Evolutionary conservation across 2,797 vertebrate genomes (phyloP), one percentile per base, ranked within the genome.

Genomic region (Apogon hyalosoma): DNA sequence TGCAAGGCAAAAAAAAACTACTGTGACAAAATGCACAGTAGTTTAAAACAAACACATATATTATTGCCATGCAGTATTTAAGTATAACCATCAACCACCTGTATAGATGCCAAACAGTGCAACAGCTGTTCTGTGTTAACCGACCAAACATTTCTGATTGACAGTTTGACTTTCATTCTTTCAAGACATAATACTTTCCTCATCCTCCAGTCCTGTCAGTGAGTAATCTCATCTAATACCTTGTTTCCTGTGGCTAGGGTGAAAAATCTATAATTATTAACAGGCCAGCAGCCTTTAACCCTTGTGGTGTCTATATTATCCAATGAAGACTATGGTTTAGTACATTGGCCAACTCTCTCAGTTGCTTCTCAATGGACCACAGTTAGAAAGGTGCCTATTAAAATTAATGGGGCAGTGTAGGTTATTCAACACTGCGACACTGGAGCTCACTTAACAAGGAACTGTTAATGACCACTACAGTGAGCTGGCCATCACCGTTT

Each of bases 331-430:
- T 24, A n/a, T 9, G 65, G 41, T 77, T 77, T 59, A 72, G 60
- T 13, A 64, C 42, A 54, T 9, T 39, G 52, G 67, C 62, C 47
- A 33, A 3, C 52, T 69, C 66, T 66, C 48, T 65, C 71, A 58
- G 47, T 59, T 46, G 11, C 66, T 69, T 79, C 63, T 78, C 74
- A 64, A 66, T 52, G 71, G 69, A 75, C 79, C 64, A 69, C 63
- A 62, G 76, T 69, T 81, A 82, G 66, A 85, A 85, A 90, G 83
- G 64, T 84, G 79, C 81, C 89, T 80, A 88, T 93, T 91, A 91
- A 92, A 92, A 89, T 84, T 72, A 91, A 92, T 89, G 88, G 87
- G 65, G 79, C 79, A 24, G 39, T 39, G 61, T 78, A 76, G 67
- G 79, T 86, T 86, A 86, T 77, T 86, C 72, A 79, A 74, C 77